Evolutionary conservation across 2,797 vertebrate species (phyloP), one percentile per base, ranked within the genome.

Genomic region (Diceros bicornis): DNA sequence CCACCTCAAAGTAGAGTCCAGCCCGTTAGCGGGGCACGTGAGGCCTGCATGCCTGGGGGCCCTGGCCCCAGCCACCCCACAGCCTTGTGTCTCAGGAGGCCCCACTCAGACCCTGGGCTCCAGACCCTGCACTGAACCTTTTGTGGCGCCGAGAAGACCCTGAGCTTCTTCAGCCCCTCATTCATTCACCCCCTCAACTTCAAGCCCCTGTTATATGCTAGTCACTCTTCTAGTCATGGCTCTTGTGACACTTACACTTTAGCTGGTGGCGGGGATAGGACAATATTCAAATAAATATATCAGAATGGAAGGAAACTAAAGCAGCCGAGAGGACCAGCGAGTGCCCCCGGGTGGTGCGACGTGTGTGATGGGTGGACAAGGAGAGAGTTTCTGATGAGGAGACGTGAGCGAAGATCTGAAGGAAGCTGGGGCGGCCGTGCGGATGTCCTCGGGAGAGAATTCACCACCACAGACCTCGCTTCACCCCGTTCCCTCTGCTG

Each of bases 331-430:
- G 8, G 18, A 9, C 0, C 1, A 12, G 47, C 44, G 25, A 1
- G 2, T 4, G 7, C 7, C 57, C 6, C 27, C 23, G 81, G 32
- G 29, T 41, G 27, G 11, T 1, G 41, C 1, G 0, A 47, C 0
- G 7, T 21, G 59, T 0, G 9, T 2, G 12, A 37, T 32, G 16
- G 6, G 68, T 6, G 34, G 52, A 11, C 1, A 20, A 32, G 55
- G 47, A 87, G 37, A 21, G 18, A 13, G 5, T 18, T 79, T 34
- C 68, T 81, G 72, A 34, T 0, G 29, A 52, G n/a, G 7, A 83
- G 62, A 57, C 0, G 0, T 12, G 75, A 59, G 66, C 41, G 5
- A 12, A 59, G 37, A 32, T 2, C 55, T 16, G 27, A 8, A 59
- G 64, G 27, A 32, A 50, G 90, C 3, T 13, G 27, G 27, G 47